Evolutionary conservation across 2,888 invertebrate genomes (phyloP), one percentile per base, ranked within the genome.

Genomic region (Ectropis crepuscularia): DNA sequence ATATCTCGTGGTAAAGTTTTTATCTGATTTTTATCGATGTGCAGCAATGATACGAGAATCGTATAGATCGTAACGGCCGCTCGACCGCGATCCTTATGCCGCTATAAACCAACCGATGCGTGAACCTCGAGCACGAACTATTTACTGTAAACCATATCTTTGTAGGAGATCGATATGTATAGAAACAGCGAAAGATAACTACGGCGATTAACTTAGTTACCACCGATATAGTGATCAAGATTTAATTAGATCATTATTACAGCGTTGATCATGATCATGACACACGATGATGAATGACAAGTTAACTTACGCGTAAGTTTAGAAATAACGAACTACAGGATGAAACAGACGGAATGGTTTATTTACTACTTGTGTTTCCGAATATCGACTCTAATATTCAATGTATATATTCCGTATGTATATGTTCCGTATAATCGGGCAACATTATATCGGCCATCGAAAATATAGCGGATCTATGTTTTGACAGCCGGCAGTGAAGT

Each of bases 71-170:
- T 71, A 71, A 76, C 76, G 78, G 75, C 75, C 74, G 75, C 75
- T 55, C 70, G 71, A 65, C 62, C 75, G 68, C 75, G n/a, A n/a
- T 79, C 76, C 77, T 76, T 73, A 66, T 71, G 75, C 74, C 74
- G 74, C 74, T 74, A 74, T 81, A 78, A 77, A 82, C 75, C 78
- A 72, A 80, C 67, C 81, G 78, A 77, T 76, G 82, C 85, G 76
- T 80, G 79, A 71, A 67, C 61, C 69, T 68, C 65, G 70, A 74
- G 69, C 76, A 75, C 73, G 77, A 74, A 74, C 73, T 73, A 76
- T 74, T 75, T 77, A 72, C 71, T 69, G 71, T 71, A 69, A 67
- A 66, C 61, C 58, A 66, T 69, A 77, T 78, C 75, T 73, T 63
- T 66, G 63, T 66, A 61, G 69, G 67, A 72, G 73, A 72, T 72